Evolutionary conservation across 2,797 vertebrate genomes (phyloP).

Genomic region (Botia kubotai): DNA sequence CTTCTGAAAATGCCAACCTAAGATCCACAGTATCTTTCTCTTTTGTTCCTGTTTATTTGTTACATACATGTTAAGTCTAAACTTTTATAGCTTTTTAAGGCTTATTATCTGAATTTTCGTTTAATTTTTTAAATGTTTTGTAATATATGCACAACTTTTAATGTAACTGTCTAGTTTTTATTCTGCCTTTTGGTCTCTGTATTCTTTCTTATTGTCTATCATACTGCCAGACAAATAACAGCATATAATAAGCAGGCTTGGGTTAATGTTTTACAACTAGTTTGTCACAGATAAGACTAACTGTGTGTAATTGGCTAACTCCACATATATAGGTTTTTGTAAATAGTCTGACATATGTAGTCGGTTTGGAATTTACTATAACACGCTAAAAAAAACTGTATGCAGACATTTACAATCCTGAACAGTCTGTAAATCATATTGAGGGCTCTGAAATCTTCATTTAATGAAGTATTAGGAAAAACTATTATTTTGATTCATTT

Average conservation of each 20-base stretch:
- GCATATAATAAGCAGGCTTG: background rate
- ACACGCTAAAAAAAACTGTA: background rate
- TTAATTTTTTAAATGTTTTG: constrained; percentile 29
- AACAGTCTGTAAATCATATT: background rate
- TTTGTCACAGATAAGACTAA: background rate
- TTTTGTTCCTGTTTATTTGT: background rate
- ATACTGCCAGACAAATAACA: constrained; percentile 13
- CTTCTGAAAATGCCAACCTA: constrained; percentile 79
- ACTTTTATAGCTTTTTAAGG: constrained; percentile 5
- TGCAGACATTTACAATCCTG: background rate
- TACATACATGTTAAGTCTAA: background rate
- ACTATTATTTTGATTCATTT: background rate
- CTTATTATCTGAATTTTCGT: background rate
- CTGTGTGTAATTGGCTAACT: background rate
- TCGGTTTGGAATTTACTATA: background rate
- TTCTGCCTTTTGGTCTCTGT: background rate
- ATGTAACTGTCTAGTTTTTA: constrained; percentile 16
- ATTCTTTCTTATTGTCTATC: background rate
- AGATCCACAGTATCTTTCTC: constrained; percentile 30
- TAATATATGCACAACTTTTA: constrained; percentile 19
- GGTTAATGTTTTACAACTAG: background rate
- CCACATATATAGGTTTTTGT: background rate
- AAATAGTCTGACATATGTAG: background rate
- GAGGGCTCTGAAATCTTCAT: background rate
- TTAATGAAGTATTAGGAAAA: background rate